A percentile compares a stretch with the other conserved stretches of the same genome.
Evolutionary conservation across 2,113 vertebrate species (phyloP).

Genomic region (Pelmatolapia mariae): DNA sequence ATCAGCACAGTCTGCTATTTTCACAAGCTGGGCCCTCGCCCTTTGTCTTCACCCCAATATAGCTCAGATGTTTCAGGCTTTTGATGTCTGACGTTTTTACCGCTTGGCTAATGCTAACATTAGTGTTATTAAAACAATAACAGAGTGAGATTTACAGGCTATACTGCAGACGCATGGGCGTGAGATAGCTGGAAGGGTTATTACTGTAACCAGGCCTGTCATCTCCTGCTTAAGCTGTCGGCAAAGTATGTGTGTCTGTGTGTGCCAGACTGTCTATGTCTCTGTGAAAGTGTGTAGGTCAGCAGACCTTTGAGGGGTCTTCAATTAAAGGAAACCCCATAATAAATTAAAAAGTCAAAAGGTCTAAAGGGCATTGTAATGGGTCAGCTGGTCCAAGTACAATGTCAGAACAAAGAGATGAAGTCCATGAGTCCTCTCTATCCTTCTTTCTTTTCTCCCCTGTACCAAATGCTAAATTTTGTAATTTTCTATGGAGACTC

Average conservation of each 20-base stretch:
- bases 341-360: not conserved
- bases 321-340: not conserved
- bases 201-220: constrained; percentile 43
- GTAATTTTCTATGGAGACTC: not conserved
- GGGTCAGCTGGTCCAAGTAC: not conserved
- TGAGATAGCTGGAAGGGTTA: constrained; percentile 31
- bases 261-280: not conserved
- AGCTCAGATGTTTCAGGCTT: constrained; percentile 22
- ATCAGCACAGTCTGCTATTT: constrained; percentile 60
- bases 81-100: constrained; percentile 48
- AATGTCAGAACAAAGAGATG: not conserved
- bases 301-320: not conserved
- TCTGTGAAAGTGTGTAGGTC: not conserved
- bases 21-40: constrained; percentile 45
- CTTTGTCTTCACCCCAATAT: constrained; percentile 38
- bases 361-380: not conserved
- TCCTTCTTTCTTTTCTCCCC: not conserved
- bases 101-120: constrained; percentile 51
- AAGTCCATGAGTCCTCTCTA: not conserved
- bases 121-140: constrained; percentile 60
- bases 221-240: constrained; percentile 28
- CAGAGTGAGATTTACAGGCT: constrained; percentile 45
- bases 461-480: not conserved
- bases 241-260: not conserved
- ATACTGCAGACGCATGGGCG: constrained; percentile 41